Base-by-base conservation (phyloP, 2,113 vertebrate species). In the Myotis brandtii region DNA sequence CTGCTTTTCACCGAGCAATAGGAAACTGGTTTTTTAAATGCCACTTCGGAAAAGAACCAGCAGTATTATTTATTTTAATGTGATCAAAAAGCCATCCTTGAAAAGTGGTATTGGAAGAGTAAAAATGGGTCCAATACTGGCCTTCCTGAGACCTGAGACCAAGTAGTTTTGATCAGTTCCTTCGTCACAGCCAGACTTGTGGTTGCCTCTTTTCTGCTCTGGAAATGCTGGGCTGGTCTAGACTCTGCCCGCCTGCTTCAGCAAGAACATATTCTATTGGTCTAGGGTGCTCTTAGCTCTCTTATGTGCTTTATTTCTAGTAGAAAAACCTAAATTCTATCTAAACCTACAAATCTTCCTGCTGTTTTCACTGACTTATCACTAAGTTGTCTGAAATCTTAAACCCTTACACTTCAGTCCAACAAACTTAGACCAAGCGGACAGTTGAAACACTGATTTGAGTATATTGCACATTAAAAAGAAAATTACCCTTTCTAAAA, bases 161-260 rank as follows among this genome's bases (percentile, higher is more conserved):
- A 43, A 52, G 14, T 23, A 0, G 30, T 18, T 54, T 84, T 16
- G 17, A 27, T n/a, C 6, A 2, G 10, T 75, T 66, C 14, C 54
- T 56, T 86, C 6, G 8, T 4, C 3, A 23, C 20, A 16, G 13
- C 43, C n/a, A 25, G 54, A 18, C 48, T 37, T 20, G 0, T 48
- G 50, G 1, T 16, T 23, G 32, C 0, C 5, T 2, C 11, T 46
- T 17, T 3, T 12, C 3, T 1, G 6, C 12, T 30, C 20, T 9
- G 23, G 18, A 30, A 32, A 16, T 6, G 8, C 40, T 46, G 9
- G 3, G 3, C 2, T 70, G 1, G 4, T 34, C 56, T 54, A 50
- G 23, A 2, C 62, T 91, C 56, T 32, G 17, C 32, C 20, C 25
- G 27, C 6, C 12, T 30, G 32, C 32, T 50, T 76, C 25, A 81